Percentiles rank a stretch among this genome's conserved stretches.
These are phyloP conservation scores for Allygus modestus DNA, from an alignment of 2,888 invertebrate species.

Conservation along the genomic window DNA sequence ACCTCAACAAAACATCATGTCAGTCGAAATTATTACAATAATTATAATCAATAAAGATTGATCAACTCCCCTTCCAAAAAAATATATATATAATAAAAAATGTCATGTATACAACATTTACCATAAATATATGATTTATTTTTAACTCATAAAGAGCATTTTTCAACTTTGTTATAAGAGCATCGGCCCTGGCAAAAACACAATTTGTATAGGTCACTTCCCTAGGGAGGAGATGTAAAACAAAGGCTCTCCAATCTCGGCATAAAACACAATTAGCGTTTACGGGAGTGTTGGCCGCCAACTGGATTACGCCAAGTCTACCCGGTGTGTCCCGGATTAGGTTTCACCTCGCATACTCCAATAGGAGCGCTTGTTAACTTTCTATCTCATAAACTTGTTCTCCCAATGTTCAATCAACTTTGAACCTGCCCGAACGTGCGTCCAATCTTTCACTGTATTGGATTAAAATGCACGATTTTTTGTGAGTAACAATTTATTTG, in stretches of 20 bases:
- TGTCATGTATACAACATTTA: too few species aligned
- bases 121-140: too few species aligned
- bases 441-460: too few species aligned
- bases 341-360: neutral
- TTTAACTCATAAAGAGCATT: too few species aligned
- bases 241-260: conserved; percentile 7
- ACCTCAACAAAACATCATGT: too few species aligned
- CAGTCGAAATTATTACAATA: too few species aligned
- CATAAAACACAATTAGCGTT: conserved; percentile 33
- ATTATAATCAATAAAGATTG: too few species aligned
- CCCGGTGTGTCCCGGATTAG: neutral
- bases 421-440: neutral
- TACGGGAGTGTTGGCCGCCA: neutral
- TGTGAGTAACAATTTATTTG: too few species aligned
- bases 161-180: too few species aligned
- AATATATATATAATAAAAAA: too few species aligned
- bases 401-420: neutral
- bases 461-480: too few species aligned
- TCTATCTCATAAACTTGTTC: neutral
- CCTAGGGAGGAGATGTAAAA: neutral
- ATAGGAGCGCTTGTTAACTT: neutral
- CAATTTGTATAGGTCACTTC: neutral
- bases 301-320: neutral
- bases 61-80: too few species aligned
- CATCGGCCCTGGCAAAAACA: neutral